Percentiles rank a stretch among this genome's conserved stretches.
Evolutionary conservation across 2,113 vertebrate species (phyloP).

Genomic region (Oryzias curvinotus): DNA sequence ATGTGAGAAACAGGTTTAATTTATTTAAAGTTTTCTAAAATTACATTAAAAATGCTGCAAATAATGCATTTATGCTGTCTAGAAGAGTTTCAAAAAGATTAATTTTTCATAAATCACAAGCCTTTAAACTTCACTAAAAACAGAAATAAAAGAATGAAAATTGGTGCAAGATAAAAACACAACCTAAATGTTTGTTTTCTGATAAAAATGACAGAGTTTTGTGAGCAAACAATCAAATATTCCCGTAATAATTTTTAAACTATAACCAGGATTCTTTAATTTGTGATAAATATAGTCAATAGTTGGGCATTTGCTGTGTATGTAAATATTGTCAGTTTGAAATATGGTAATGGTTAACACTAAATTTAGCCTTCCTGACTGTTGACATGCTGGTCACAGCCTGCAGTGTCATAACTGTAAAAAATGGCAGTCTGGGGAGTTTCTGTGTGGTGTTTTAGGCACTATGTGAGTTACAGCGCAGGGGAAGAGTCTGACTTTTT

Average conservation of each 20-base stretch:
- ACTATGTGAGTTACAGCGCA: slow-evolving; percentile 64
- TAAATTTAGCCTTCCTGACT: slow-evolving; percentile 20
- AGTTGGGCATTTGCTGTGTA: background rate
- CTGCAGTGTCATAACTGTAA: slow-evolving; percentile 12
- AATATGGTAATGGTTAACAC: slow-evolving; percentile 3
- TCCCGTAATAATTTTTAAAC: background rate
- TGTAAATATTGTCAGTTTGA: background rate
- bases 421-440: slow-evolving; percentile 32
- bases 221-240: background rate
- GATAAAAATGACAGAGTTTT: slow-evolving; percentile 1
- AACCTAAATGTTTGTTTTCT: too few relatives aligned
- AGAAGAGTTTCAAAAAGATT: too few relatives aligned
- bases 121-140: too few relatives aligned
- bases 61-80: too few relatives aligned
- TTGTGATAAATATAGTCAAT: background rate
- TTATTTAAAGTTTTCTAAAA: too few relatives aligned
- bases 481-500: slow-evolving; percentile 51
- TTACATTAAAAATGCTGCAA: too few relatives aligned
- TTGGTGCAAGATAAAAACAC: too few relatives aligned
- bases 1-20: too few relatives aligned
- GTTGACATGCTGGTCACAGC: slow-evolving; percentile 15
- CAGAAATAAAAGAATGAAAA: too few relatives aligned
- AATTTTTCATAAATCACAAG: too few relatives aligned
- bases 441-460: slow-evolving; percentile 50
- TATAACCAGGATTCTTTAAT: background rate